These are phyloP conservation scores for Sebastolobus alascanus DNA, from an alignment of 2,797 vertebrate genomes.

Conservation along the genomic window DNA sequence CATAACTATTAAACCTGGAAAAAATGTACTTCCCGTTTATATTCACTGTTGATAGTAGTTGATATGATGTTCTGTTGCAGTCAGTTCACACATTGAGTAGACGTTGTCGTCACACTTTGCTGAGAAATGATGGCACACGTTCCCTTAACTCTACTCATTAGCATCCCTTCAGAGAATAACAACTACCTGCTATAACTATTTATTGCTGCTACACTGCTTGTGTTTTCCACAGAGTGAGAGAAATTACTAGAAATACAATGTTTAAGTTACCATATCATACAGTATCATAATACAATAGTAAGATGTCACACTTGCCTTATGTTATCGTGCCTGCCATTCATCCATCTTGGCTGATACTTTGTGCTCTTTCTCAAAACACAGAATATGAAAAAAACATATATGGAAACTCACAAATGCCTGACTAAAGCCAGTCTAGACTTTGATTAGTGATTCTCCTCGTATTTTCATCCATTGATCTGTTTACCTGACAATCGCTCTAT, in stretches of 20 bases:
- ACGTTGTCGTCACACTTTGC: conserved; percentile 36
- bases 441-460: not conserved
- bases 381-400: not conserved
- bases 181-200: conserved; percentile 9
- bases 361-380: no score
- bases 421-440: not conserved
- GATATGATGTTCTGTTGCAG: not conserved
- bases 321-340: not conserved
- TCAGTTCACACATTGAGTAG: conserved; percentile 37
- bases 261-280: not conserved
- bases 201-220: not conserved
- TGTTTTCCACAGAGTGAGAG: not conserved
- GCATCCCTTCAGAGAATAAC: conserved; percentile 20
- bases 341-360: no score
- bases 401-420: not conserved
- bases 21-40: not conserved
- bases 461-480: not conserved
- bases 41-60: not conserved
- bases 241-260: not conserved
- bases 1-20: not conserved
- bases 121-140: conserved; percentile 26
- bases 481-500: conserved; percentile 15
- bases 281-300: not conserved
- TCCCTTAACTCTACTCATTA: not conserved
- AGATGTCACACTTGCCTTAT: not conserved